Evolutionary conservation across 2,797 vertebrate species (phyloP), one percentile per base, ranked within the genome.

Genomic region (Danionella dracula): DNA sequence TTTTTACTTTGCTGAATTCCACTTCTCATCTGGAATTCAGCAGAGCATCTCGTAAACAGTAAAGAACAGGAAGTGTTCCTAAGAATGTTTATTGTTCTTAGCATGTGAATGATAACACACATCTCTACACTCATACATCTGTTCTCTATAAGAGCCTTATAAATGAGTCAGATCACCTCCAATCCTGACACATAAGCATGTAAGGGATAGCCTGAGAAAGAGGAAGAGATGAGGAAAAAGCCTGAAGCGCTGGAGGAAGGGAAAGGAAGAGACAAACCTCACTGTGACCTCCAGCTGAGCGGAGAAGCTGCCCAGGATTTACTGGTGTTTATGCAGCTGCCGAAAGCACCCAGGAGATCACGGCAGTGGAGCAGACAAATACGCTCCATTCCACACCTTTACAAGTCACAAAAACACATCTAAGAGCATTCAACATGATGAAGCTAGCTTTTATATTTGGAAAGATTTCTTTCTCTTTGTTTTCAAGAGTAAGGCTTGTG

Each of bases 311-410:
- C 51, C 61, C 65, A 69, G 68, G 66, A 74, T 74, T 77, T 77
- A 72, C 57, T 59, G 68, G 64, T 77, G 72, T 77, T 77, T 77
- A 74, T 77, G 66, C 75, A 77, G 75, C 75, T 77, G 75, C 60
- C 34, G 29, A 70, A 74, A 60, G 61, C 61, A 74, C 69, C 56
- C 66, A 31, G 56, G 61, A 63, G 72, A 77, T 74, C 75, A 74
- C 40, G 37, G 69, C 57, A 69, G 29, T 59, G 65, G 66, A 66
- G 66, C 51, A 71, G 61, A 66, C 60, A 21, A 67, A 66, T 62
- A 74, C 69, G 74, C 72, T 51, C 66, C 55, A 74, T 71, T 74
- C 71, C 71, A 74, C 65, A 71, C 75, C 74, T 73, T 70, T 50
- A 67, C 23, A 73, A 76, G 62, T 70, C 56, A 70, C 74, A 73